Evolutionary conservation across 2,888 invertebrate species (phyloP), one percentile per base, ranked within the genome.

Genomic region (Dicycla oo): DNA sequence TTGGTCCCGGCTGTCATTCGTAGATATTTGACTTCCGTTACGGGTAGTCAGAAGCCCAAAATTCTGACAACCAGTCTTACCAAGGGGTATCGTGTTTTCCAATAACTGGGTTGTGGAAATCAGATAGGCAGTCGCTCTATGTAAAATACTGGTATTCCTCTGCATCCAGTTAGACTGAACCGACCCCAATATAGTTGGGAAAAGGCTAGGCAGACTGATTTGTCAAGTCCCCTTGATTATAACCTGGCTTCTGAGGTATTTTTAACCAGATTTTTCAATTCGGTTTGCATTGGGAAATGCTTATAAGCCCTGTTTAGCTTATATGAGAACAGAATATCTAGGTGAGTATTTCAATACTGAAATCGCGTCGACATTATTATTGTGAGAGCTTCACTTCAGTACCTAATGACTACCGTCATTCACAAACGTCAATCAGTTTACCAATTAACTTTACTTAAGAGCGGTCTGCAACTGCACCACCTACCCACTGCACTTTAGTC

Each of bases 371-470:
- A n/a, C 5, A 23, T n/a, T 30, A 26, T 15, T 18, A 26, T 38
- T 20, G 47, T 3, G 30, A 71, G 38, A 54, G 7, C 8, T 34
- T 38, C 72, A 20, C 60, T 30, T 4, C 43, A 23, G 3, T 34
- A 23, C 18, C 10, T 18, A 30, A 34, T 34, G 7, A 38, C 38
- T 38, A 38, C 38, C 38, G 38, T 8, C 34, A 61, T 20, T 26
- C 8, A 73, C 40, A 45, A 64, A 15, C 47, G 49, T 43, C 78
- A 78, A 45, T 77, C 47, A 51, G 30, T 18, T 56, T 38, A 49
- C 4, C 54, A 73, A 73, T 73, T 67, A 73, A 54, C 60, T 23
- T 40, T 15, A 73, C 10, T n/a, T 61, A 20, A 64, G 43, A 43
- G 78, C 68, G 20, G 23, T 49, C 20, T 57, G 47, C 23, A 26